phyloP scores from a whole-genome alignment of 2,888 invertebrate genomes.

The Smittia sp. region DNA sequence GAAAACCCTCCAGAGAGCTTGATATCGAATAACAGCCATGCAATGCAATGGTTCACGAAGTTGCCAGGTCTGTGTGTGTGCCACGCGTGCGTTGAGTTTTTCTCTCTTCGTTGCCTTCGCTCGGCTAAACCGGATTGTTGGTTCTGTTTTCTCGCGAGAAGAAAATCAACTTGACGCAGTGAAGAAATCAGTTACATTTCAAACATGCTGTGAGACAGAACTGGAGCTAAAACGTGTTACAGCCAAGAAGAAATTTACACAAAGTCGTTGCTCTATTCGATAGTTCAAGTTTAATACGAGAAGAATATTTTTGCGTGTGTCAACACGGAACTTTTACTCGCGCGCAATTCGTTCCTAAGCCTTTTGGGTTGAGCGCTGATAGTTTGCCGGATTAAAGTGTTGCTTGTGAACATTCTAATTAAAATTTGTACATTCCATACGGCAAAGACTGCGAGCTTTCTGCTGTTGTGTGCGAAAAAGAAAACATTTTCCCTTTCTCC shows the following conservation, averaged over 20 bases:
- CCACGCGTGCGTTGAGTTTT: constrained; percentile 35
- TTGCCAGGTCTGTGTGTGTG: neutral
- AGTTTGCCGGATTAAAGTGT: constrained; percentile 13
- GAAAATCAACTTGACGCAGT: constrained; percentile 37
- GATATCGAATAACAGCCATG: neutral
- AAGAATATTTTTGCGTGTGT: constrained; percentile 4
- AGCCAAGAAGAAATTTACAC: neutral
- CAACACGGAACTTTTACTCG: neutral
- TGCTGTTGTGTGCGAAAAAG: constrained; percentile 14
- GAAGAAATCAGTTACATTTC: constrained; percentile 34
- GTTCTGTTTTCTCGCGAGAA: constrained; percentile 6
- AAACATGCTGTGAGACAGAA: constrained; percentile 30
- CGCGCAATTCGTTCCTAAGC: neutral
- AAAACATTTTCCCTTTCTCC: neutral
- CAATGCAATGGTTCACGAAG: constrained; percentile 17
- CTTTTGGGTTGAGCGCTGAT: neutral
- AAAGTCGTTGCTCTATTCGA: neutral
- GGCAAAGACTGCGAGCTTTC: neutral
- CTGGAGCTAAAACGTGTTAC: constrained; percentile 8
- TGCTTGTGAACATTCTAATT: constrained; percentile 14
- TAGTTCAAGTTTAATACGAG: neutral
- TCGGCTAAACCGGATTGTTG: constrained; percentile 20
- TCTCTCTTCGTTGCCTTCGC: constrained; percentile 17
- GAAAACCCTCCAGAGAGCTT: neutral
- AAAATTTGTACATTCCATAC: constrained; percentile 3